Base-by-base conservation (phyloP, 2,888 invertebrate species). In the Spodoptera littoralis region DNA sequence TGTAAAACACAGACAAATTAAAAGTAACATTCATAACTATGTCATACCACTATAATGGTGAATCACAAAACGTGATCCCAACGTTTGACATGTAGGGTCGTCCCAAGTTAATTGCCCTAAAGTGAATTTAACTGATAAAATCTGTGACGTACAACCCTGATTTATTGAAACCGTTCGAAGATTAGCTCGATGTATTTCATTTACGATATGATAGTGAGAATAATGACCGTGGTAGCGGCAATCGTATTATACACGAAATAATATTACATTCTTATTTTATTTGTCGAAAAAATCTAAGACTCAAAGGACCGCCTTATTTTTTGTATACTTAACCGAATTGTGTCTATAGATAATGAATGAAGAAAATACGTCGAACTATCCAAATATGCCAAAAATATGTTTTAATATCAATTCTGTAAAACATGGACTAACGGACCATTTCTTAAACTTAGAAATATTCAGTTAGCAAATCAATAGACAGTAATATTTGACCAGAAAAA, bases 121-220 rank as follows among this genome's bases (percentile, higher is more conserved):
- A 85, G 84, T 85, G 84, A 84, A 86, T 85, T 84, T 80, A 83
- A 82, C 73, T 81, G 86, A 85, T 86, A 86, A 80, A 78, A 84
- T 86, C 86, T 79, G 64, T 76, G 79, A 78, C 75, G 72, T 80
- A 65, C 65, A 61, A 49, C 59, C 54, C 65, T 77, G 82, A 84
- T 84, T 84, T 85, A 85, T 84, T 65, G 76, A 58, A 55, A 44
- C 60, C 54, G 60, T 42, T 59, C 45, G 59, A 70, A 78, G 80
- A 79, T 81, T 80, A 80, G 80, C 76, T 60, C 54, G 49, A 56
- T 73, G 65, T 65, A 64, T 66, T 68, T 60, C 53, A 55, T 61
- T 70, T 76, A 60, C 61, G 55, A 76, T 70, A 73, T 59, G 62
- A 50, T 73, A 72, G 65, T 73, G 60, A 54, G 53, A 58, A 56